phyloP scores from a whole-genome alignment of 2,113 vertebrate genomes.

The Paradoxurus hermaphroditus region DNA sequence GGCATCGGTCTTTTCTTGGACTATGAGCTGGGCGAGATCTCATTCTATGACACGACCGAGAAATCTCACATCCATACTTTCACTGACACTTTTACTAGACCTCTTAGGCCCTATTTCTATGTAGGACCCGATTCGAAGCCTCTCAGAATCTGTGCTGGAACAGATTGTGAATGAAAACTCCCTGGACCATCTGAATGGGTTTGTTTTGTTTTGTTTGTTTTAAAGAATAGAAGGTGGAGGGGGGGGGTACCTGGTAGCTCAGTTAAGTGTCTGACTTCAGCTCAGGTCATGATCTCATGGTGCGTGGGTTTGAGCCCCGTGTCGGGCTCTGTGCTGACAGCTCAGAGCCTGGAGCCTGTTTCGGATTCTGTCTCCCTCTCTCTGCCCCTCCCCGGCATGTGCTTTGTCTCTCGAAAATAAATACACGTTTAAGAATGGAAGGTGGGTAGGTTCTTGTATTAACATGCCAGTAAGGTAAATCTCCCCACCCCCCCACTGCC shows the following conservation, averaged over 20 bases:
- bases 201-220: background rate
- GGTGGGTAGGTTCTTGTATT: no score
- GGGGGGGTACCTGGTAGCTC: no score
- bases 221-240: background rate
- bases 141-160: background rate
- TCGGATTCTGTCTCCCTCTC: no score
- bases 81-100: slow-evolving; percentile 28
- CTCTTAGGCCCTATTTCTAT: slow-evolving; percentile 65
- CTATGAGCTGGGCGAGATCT: slow-evolving; percentile 63
- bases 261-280: no score
- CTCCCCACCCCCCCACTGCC: no score
- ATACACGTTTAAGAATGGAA: background rate
- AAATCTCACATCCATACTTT: slow-evolving; percentile 65
- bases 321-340: no score
- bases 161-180: background rate
- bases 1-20: slow-evolving; percentile 64
- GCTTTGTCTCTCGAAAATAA: no score
- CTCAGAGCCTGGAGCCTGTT: no score
- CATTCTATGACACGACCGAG: slow-evolving; percentile 60
- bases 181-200: background rate
- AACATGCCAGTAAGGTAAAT: background rate
- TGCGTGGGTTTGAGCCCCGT: no score
- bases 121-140: slow-evolving; percentile 72
- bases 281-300: no score
- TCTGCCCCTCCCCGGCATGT: no score